Base-by-base conservation (phyloP, 2,113 vertebrate species). In the Cariama cristata region DNA sequence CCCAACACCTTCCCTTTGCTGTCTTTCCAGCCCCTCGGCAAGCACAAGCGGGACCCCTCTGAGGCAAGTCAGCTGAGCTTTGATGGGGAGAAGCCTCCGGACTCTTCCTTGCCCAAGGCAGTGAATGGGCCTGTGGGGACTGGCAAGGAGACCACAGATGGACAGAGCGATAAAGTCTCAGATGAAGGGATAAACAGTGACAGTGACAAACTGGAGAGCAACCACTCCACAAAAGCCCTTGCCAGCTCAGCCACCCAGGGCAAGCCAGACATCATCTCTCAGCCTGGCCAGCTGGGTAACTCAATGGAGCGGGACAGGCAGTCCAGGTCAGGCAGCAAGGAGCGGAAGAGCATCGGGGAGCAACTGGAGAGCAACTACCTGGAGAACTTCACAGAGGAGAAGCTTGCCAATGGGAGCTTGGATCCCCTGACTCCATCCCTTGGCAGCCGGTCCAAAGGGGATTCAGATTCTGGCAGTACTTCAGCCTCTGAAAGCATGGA, bases 401-500 rank as follows among this genome's bases (percentile, higher is more conserved):
- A 96, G 33, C 68, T 98, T 84, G 53, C 96, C 91, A 99, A 98
- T 1, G 98, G 97, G 28, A 96, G 77, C 62, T 32, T 97, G n/a
- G 98, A 98, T 28, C 72, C 83, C 3, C 24, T 94, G 0, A 35
- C 81, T 2, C 94, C 79, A 0, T 95, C 95, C 4, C 56, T 97
- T 1, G 89, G 98, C 6, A 95, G 93, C 64, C 94, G 80, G 9
- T 94, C 98, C 75, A 98, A 98, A n/a, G 97, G 98, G 67, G 96
- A 98, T 96, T 99, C 99, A 0, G 98, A 99, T 63, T 97, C 98
- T 0, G 98, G 98, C 68, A 99, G 98, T 96, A 83, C 98, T 52
- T 98, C 98, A n/a, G 98, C 96, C 16, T 99, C 98, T 0, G 99
- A 99, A 88, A 99, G 98, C 96, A 96, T 98, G 98, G 99, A 99